Evolutionary conservation across 1,140 invertebrate genomes (phyloP), one percentile per base, ranked within the genome.

Genomic region (Grapholita molesta): DNA sequence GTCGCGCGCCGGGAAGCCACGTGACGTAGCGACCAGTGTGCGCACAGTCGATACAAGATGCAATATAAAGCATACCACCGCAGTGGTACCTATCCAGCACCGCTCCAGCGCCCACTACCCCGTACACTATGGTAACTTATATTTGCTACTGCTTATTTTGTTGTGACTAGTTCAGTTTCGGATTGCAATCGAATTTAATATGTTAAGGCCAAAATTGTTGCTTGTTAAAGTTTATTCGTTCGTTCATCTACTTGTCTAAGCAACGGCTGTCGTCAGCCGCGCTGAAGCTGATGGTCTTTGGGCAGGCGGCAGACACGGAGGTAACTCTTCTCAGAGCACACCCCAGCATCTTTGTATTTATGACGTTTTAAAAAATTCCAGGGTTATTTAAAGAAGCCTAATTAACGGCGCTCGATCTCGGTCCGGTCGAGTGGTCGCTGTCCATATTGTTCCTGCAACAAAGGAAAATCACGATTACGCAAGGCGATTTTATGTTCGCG

Each of bases 1-100:
- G 85, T 91, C 84, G 90, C 86, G 90, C 90, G 87, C 90, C 85
- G 87, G 91, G 92, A 91, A 90, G 92, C 91, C 90, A 92, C 92
- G 89, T 89, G 85, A 91, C 88, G 90, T 88, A 92, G 90, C 91
- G 89, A 91, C 92, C 91, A 88, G 86, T 90, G 85, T 91, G 89
- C 90, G 89, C 90, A 89, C 89, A 89, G 89, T 92, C 88, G 89
- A 92, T 88, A 89, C 88, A 92, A 92, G 82, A 88, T 85, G 83
- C 85, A 89, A 89, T 89, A 91, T 86, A 90, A 84, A 87, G 84
- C 90, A 90, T 89, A 89, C 87, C 88, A 89, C 87, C 79, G 75
- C 75, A 79, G 86, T 86, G 89, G 87, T 48, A 48, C 84, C 74
- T 74, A 72, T 78, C 75, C 71, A 82, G 74, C 68, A 75, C 71